Percentiles rank a stretch among this genome's conserved stretches.
phyloP scores from a whole-genome alignment of 2,797 vertebrate genomes.

The Tolypeutes matacus region DNA sequence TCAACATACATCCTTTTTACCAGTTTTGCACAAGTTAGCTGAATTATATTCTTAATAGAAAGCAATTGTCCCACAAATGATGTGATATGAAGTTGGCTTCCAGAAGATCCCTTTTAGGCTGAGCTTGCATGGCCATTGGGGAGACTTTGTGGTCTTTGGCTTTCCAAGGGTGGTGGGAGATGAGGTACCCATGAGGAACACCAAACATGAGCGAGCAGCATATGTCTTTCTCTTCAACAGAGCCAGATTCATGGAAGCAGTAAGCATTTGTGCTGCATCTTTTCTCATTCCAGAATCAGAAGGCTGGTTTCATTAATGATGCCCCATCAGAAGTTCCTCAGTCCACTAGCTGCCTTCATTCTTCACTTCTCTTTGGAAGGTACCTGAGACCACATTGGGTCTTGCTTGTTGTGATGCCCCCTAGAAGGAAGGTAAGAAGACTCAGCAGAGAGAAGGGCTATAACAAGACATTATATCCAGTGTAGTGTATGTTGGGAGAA shows the following conservation, averaged over 20 bases:
- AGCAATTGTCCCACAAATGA: not conserved
- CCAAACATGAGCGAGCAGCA: not conserved
- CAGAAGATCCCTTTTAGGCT: not conserved
- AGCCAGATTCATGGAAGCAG: not conserved
- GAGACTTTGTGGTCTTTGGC: not conserved
- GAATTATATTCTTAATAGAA: not conserved
- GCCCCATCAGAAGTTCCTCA: not conserved
- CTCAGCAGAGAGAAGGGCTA: not conserved
- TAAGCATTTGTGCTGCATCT: not conserved
- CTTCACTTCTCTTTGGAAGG: not conserved
- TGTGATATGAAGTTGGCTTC: not conserved
- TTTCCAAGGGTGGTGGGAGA: not conserved
- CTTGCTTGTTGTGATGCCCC: not conserved
- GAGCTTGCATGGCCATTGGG: not conserved
- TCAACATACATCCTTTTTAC: no score
- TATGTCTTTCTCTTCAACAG: not conserved
- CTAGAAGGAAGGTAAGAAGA: not conserved
- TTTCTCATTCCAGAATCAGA: conserved; percentile 1
- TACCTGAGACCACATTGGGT: not conserved
- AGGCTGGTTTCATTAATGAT: not conserved
- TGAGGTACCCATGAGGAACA: not conserved
- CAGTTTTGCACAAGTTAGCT: not conserved
- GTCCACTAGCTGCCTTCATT: not conserved
- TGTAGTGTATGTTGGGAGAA: not conserved
- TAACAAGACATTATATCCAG: not conserved